Conservation (phyloP, 2,888 invertebrate genomes). For the Sphaeridia pumilis region DNA sequence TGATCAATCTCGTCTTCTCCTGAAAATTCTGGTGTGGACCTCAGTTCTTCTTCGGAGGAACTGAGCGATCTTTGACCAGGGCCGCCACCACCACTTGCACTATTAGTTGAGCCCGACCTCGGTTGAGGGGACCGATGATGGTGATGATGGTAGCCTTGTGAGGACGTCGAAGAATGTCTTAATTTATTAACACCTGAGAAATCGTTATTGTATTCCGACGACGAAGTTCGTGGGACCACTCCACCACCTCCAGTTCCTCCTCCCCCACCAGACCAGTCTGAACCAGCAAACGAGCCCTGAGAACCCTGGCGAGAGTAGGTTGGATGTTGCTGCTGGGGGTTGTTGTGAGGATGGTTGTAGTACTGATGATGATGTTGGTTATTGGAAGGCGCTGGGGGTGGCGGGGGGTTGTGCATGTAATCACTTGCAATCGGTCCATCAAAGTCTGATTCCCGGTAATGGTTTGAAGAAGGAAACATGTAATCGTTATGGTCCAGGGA, state of each 20-base stretch:
- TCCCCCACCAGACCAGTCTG: background rate
- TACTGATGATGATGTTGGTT: conserved; percentile 15
- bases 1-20: conserved; percentile 53
- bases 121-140: no score
- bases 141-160: background rate
- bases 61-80: conserved; percentile 37
- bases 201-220: background rate
- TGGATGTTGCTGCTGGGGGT: no score
- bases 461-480: background rate
- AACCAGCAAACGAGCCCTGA: no score
- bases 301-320: no score
- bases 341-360: background rate
- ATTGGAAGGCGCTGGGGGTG: conserved; percentile 23
- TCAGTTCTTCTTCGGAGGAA: conserved; percentile 74
- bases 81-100: conserved; percentile 1
- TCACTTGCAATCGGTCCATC: conserved; percentile 13
- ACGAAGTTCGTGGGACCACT: background rate
- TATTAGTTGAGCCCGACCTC: background rate
- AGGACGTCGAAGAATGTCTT: no score
- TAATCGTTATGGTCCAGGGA: background rate
- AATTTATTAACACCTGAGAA: background rate
- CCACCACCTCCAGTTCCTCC: background rate
- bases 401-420: conserved; percentile 19
- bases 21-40: conserved; percentile 78
- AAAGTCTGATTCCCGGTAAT: conserved; percentile 1